These are phyloP conservation scores for Spatula versicolor DNA, from an alignment of 2,797 vertebrate genomes.

Conservation along the genomic window DNA sequence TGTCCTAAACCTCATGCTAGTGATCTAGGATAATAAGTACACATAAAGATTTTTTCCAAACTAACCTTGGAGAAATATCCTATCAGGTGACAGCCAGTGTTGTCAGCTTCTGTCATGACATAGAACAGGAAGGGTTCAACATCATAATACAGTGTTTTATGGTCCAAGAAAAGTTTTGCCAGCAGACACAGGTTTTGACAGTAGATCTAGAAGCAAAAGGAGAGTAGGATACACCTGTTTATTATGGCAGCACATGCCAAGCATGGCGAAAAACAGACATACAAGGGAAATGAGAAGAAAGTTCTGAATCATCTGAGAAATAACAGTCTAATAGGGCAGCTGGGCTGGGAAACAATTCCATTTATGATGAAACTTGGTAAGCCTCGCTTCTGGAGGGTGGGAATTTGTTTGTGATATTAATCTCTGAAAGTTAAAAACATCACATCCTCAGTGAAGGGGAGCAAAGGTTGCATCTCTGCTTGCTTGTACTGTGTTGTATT, in stretches of 20 bases:
- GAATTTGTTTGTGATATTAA: accelerated
- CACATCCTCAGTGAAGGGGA: not conserved
- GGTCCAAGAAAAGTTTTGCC: slow-evolving; percentile 98
- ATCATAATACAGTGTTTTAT: slow-evolving; percentile 98
- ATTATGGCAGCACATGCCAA: not conserved
- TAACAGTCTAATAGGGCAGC: not conserved
- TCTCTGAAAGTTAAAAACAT: not conserved
- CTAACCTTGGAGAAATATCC: slow-evolving; percentile 98
- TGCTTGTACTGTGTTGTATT: not conserved
- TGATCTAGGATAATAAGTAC: too few species aligned
- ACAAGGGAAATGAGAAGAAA: not conserved
- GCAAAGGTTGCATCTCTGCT: not conserved
- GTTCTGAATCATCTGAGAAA: not conserved
- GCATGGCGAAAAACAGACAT: not conserved
- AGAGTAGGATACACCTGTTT: not conserved
- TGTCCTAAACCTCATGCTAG: not conserved
- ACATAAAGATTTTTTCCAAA: not conserved
- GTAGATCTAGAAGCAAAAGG: slow-evolving; percentile 87
- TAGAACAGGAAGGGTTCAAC: slow-evolving; percentile 99
- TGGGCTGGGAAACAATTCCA: not conserved
- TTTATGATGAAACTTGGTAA: not conserved
- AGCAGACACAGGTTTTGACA: slow-evolving; percentile 98
- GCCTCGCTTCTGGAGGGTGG: not conserved
- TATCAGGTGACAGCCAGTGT: slow-evolving; percentile 97
- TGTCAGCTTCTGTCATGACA: slow-evolving; percentile 98